Evolutionary conservation across 2,113 vertebrate species (phyloP).

Genomic region (Setophaga petechia): DNA sequence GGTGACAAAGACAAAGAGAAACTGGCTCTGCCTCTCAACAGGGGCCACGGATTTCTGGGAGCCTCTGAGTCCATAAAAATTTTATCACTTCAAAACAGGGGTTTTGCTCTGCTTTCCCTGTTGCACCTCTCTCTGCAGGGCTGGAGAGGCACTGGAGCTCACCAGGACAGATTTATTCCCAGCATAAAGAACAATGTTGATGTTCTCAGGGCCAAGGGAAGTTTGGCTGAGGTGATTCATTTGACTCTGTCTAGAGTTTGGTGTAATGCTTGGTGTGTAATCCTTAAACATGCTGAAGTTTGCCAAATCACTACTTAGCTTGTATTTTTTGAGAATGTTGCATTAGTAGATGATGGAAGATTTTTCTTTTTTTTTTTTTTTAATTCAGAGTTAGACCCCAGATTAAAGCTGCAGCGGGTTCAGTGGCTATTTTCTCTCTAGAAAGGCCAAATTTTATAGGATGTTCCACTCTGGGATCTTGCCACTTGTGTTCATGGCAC

Average conservation of each 20-base stretch:
- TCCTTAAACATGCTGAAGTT: not conserved
- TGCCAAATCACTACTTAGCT: not conserved
- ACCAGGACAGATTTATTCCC: not conserved
- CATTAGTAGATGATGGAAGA: not conserved
- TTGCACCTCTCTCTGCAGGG: not conserved
- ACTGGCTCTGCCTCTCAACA: not conserved
- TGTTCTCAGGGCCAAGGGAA: not conserved
- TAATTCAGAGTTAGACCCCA: not conserved
- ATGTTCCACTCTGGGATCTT: not conserved
- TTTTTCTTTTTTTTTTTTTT: not conserved
- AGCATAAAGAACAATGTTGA: not conserved
- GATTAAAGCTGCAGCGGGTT: not conserved
- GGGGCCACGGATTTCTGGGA: not conserved
- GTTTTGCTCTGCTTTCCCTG: not conserved
- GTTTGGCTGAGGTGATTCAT: not conserved
- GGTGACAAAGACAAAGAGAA: not conserved
- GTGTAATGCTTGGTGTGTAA: not conserved
- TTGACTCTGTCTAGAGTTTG: not conserved
- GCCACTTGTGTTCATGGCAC: constrained; percentile 14
- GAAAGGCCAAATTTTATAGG: not conserved
- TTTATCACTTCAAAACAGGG: accelerated
- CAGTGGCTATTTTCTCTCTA: not conserved
- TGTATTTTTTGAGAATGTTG: not conserved
- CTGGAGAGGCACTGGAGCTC: not conserved
- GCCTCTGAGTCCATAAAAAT: not conserved